A percentile compares a stretch with the other conserved stretches of the same genome.
phyloP scores from a whole-genome alignment of 2,113 vertebrate genomes.

The Choloepus hoffmanni region DNA sequence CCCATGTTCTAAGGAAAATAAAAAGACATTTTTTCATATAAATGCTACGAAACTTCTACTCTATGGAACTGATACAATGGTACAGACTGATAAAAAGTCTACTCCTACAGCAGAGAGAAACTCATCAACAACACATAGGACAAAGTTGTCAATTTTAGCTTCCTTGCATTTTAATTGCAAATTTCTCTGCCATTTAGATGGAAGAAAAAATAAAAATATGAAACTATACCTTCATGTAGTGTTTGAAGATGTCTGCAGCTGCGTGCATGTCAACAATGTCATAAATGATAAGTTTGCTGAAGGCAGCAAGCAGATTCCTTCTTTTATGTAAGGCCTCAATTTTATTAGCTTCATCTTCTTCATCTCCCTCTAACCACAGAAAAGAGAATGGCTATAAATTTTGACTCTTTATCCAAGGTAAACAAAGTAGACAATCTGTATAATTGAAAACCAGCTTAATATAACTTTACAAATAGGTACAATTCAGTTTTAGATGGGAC shows the following conservation, averaged over 20 bases:
- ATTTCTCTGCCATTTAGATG: background rate
- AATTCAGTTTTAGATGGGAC: conserved; percentile 45
- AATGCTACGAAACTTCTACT: conserved; percentile 28
- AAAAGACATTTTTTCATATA: conserved; percentile 17
- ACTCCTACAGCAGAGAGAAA: background rate
- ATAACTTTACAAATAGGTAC: conserved; percentile 36
- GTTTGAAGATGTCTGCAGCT: conserved; percentile 99
- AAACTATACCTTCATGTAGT: conserved; percentile 98
- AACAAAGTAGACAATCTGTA: background rate
- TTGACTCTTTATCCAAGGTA: conserved; percentile 45
- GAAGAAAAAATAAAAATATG: conserved; percentile 6
- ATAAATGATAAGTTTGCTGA: conserved; percentile 99
- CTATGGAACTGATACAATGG: conserved; percentile 29
- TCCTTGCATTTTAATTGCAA: conserved; percentile 24
- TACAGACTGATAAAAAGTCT: conserved; percentile 21
- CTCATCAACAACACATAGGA: background rate
- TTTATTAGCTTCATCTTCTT: conserved; percentile 99
- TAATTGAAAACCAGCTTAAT: conserved; percentile 13
- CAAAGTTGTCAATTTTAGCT: conserved; percentile 41
- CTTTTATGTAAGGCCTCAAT: conserved; percentile 99
- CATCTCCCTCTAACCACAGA: conserved; percentile 94
- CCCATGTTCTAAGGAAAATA: conserved; percentile 2
- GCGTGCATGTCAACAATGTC: conserved; percentile 99
- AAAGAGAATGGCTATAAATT: conserved; percentile 63
- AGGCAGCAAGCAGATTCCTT: conserved; percentile 97